Evolutionary conservation across 2,113 vertebrate genomes (phyloP), one percentile per base, ranked within the genome.

Genomic region (Tautogolabrus adspersus): DNA sequence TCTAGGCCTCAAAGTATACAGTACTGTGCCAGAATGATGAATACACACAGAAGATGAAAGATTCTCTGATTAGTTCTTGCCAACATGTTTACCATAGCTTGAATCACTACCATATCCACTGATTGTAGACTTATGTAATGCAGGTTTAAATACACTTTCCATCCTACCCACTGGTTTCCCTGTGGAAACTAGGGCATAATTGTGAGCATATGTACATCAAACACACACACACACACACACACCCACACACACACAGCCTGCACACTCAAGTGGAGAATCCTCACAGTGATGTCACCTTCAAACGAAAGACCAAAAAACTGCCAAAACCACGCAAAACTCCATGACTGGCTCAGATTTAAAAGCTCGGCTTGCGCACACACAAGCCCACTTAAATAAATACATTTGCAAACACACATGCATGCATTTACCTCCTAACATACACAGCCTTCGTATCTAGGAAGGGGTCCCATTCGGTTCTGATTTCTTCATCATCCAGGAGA

Each of bases 61-160:
- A 88, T 78, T 47, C 75, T 52, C 73, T 89, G 90, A 89, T 84
- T 91, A 87, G 83, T 78, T 65, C 62, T 44, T 87, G 82, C 82
- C 84, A 89, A 84, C 79, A 58, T 90, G 81, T 92, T 93, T 85
- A 87, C 84, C 79, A 68, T 87, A 87, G 51, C 82, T 82, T 89
- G 79, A 92, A 92, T 88, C 82, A 86, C 86, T 81, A 77, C 79
- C 86, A 89, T 74, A 81, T 71, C 71, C 84, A 8, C 61, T 82
- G 89, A 90, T 89, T 89, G 88, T 84, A 46, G 59, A 91, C 73
- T 87, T 87, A 83, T 88, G 75, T 81, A 92, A 90, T 44, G 72
- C 59, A 76, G 75, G 74, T 77, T 92, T 75, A 77, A 81, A 83
- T 75, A 47, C 44, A 76, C 70, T 87, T 89, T 85, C 67, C 77